Percentiles rank a stretch among this genome's conserved stretches.
These are phyloP conservation scores for Vidua chalybeata DNA, from an alignment of 2,113 vertebrate genomes.

Conservation along the genomic window DNA sequence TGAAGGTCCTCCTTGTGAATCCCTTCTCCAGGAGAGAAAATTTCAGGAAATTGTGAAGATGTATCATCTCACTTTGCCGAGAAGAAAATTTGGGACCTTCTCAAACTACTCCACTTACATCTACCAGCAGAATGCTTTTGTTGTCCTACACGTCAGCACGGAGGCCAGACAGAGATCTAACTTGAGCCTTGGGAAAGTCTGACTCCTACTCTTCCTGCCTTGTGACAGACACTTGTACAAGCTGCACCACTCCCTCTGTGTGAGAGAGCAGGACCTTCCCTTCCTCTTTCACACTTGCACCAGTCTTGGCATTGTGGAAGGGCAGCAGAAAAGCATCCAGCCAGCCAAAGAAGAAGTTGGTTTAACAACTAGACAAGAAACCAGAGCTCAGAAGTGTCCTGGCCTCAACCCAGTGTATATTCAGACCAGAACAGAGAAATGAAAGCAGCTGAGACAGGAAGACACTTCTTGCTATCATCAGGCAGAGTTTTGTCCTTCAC, in stretches of 20 bases:
- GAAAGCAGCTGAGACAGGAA: not conserved
- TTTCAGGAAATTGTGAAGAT: not conserved
- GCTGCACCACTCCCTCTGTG: not conserved
- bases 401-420: not conserved
- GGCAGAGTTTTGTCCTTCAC: not conserved
- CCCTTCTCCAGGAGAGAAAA: not conserved
- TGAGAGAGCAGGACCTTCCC: not conserved
- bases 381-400: not conserved
- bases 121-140: not conserved
- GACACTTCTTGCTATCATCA: not conserved
- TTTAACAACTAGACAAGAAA: not conserved
- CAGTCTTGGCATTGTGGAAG: not conserved
- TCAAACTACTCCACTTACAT: not conserved
- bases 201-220: conserved; percentile 32
- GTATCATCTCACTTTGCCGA: not conserved
- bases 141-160: not conserved
- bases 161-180: not conserved
- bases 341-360: conserved; percentile 18
- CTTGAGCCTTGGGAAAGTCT: conserved; percentile 4
- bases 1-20: not conserved
- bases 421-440: not conserved
- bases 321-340: not conserved
- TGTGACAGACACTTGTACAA: conserved; percentile 32
- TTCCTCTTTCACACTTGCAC: not conserved
- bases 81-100: conserved; percentile 11